Conservation (phyloP, 2,888 invertebrate genomes). For the Lycophotia porphyrea region DNA sequence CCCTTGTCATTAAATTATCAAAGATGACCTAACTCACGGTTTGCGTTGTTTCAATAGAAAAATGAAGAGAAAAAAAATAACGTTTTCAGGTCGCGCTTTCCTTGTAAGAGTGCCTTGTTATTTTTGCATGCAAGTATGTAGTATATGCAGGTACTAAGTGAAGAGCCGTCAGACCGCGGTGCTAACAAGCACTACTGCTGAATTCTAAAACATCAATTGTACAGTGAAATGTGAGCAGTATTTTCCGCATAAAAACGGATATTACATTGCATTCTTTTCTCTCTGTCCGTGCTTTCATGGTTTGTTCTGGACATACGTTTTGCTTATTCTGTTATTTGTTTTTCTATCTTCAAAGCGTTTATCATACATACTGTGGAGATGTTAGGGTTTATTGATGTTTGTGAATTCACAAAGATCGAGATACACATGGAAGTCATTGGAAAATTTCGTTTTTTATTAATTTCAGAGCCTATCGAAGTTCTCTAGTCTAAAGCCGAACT, state of each 20-base stretch:
- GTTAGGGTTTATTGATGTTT: neutral
- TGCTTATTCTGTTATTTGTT: conserved; percentile 25
- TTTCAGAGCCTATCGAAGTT: neutral
- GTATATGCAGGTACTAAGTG: conserved; percentile 53
- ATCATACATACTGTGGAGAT: neutral
- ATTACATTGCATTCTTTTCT: conserved; percentile 32
- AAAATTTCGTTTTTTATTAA: neutral
- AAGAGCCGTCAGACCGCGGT: conserved; percentile 54
- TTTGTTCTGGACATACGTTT: conserved; percentile 23
- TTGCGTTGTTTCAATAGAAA: conserved; percentile 34
- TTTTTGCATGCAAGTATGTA: conserved; percentile 52
- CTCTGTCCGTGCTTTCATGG: conserved; percentile 15
- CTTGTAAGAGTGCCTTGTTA: conserved; percentile 65
- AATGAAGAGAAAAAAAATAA: conserved; percentile 14
- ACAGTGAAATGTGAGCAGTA: conserved; percentile 48
- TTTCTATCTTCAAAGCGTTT: conserved; percentile 19
- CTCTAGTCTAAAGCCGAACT: neutral
- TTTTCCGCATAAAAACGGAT: conserved; percentile 47
- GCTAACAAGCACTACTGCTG: conserved; percentile 65
- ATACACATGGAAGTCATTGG: neutral
- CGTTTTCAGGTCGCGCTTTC: conserved; percentile 35
- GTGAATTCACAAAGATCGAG: neutral
- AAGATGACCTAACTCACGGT: conserved; percentile 27
- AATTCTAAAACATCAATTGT: conserved; percentile 68
- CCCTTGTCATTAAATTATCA: conserved; percentile 50